Conservation (phyloP, 53 echinoderm and acorn worm genomes). For the Patiria pectinifera region DNA sequence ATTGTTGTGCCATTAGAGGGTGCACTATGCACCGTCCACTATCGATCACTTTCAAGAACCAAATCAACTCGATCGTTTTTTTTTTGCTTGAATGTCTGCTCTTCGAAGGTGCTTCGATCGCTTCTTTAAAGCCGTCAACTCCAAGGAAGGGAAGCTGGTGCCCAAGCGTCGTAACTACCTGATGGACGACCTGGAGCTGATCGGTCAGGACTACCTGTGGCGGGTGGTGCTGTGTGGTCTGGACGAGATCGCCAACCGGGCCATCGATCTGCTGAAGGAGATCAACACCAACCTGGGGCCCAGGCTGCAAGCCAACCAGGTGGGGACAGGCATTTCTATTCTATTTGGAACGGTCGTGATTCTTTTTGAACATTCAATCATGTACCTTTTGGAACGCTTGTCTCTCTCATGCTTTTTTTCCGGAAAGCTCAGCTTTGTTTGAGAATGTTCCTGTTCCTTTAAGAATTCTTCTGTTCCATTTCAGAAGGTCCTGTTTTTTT, state of each 20-base stretch:
- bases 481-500: no score
- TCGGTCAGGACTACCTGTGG: conserved; percentile 97
- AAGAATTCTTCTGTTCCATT: no score
- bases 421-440: no score
- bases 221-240: conserved; percentile 86
- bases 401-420: no score
- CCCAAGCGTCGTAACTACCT: conserved; percentile 97
- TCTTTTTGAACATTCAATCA: no score
- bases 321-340: conserved; percentile 30
- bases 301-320: conserved; percentile 90
- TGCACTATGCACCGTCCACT: no score
- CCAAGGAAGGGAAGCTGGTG: conserved; percentile 92
- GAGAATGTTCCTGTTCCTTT: no score
- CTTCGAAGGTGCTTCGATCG: conserved; percentile 93
- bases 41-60: no score
- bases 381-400: no score
- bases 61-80: neutral
- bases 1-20: no score
- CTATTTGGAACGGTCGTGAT: neutral
- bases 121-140: conserved; percentile 98
- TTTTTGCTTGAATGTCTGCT: neutral
- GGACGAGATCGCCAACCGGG: conserved; percentile 94
- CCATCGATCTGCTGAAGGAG: conserved; percentile 97
- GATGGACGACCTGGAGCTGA: conserved; percentile 98
- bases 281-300: conserved; percentile 98